Percentiles rank a stretch among this genome's conserved stretches.
These are phyloP conservation scores for Hirtodrosophila cameraria DNA, from an alignment of 2,888 invertebrate genomes.

Conservation along the genomic window DNA sequence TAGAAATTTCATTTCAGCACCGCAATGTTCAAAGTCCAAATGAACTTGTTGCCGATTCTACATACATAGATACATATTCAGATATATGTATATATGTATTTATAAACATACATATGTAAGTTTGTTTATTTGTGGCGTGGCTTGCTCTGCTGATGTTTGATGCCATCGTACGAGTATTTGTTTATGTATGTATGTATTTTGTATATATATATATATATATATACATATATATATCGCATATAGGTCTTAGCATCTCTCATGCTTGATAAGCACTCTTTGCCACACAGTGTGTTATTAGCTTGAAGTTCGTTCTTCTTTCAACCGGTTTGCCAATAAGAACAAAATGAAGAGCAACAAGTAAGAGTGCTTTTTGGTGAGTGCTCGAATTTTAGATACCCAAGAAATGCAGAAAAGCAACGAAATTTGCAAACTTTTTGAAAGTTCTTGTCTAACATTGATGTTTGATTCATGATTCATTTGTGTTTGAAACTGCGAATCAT, in stretches of 20 bases:
- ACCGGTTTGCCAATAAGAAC: slow-evolving; percentile 60
- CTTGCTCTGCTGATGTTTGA: slow-evolving; percentile 40
- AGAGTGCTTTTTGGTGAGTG: background rate
- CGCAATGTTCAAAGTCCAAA: slow-evolving; percentile 67
- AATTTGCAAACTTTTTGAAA: too few species aligned
- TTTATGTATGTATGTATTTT: slow-evolving; percentile 19
- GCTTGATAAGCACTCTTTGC: slow-evolving; percentile 67
- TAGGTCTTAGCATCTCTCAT: slow-evolving; percentile 54
- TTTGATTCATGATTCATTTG: too few species aligned
- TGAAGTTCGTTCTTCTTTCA: slow-evolving; percentile 63
- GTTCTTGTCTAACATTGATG: too few species aligned
- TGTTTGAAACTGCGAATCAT: too few species aligned
- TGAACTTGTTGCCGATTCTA: slow-evolving; percentile 33
- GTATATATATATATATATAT: background rate
- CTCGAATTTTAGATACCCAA: slow-evolving; percentile 7
- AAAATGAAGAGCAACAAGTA: background rate
- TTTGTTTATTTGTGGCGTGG: slow-evolving; percentile 31
- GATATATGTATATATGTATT: background rate
- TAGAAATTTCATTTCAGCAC: slow-evolving; percentile 71
- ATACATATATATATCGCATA: background rate
- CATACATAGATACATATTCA: slow-evolving; percentile 11
- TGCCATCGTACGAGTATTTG: slow-evolving; percentile 25
- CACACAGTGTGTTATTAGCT: slow-evolving; percentile 54
- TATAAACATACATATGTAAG: background rate
- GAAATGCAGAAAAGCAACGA: too few species aligned